A percentile compares a stretch with the other conserved stretches of the same genome.
Conservation (phyloP, 2,797 vertebrate species). For the Sebastes jordani region DNA sequence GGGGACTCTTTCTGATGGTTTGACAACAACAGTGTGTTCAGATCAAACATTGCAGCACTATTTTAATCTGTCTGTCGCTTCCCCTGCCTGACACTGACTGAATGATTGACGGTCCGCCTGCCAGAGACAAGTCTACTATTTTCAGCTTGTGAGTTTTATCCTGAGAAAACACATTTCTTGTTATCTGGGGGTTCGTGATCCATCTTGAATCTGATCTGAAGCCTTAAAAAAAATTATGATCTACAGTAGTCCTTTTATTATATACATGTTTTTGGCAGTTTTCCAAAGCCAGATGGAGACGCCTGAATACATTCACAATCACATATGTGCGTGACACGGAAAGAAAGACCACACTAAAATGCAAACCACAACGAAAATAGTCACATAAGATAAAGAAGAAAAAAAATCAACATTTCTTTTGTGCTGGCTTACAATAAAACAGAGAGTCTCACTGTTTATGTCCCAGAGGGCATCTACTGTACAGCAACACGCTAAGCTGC, state of each 20-base stretch:
- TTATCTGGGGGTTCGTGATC: neutral
- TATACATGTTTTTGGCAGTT: neutral
- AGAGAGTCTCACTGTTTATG: slow-evolving; percentile 41
- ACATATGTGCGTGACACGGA: slow-evolving; percentile 6
- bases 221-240: neutral
- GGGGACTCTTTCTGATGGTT: slow-evolving; percentile 49
- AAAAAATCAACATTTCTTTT: neutral
- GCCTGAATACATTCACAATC: neutral
- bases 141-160: neutral
- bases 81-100: slow-evolving; percentile 5
- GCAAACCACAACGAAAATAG: slow-evolving; percentile 3
- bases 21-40: slow-evolving; percentile 60
- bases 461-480: slow-evolving; percentile 55
- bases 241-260: neutral
- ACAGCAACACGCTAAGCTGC: slow-evolving; percentile 44
- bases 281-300: slow-evolving; percentile 1
- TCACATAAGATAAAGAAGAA: neutral
- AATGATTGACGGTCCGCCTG: slow-evolving; percentile 12
- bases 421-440: neutral
- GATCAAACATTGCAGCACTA: slow-evolving; percentile 34
- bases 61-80: slow-evolving; percentile 33
- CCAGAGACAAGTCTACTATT: slow-evolving; percentile 9
- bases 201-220: neutral
- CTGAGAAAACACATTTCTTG: neutral
- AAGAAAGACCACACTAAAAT: slow-evolving; percentile 11